phyloP scores from a whole-genome alignment of 2,888 invertebrate genomes.

The Siphonodentalium dalli region DNA sequence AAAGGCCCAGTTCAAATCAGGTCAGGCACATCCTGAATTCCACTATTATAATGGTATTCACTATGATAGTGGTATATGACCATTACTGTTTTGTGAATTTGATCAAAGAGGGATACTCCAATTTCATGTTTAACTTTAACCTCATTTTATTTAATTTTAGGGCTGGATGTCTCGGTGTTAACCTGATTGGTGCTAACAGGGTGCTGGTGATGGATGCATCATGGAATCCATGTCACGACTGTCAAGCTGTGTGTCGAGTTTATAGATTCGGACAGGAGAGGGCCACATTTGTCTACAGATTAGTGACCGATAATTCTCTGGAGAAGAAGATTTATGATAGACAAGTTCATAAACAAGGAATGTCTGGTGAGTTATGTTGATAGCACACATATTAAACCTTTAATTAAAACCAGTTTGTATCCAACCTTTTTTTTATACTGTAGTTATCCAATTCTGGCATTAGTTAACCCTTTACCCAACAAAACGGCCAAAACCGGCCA shows the following conservation, averaged over 20 bases:
- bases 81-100: no score
- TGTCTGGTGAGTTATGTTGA: constrained; percentile 76
- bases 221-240: constrained; percentile 98
- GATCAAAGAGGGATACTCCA: no score
- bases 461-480: no score
- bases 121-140: not conserved
- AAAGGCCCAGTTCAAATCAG: no score
- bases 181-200: constrained; percentile 95
- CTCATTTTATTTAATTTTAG: constrained; percentile 67
- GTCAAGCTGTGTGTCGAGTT: constrained; percentile 89
- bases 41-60: no score
- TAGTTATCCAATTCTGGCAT: no score
- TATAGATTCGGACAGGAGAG: constrained; percentile 94
- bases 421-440: no score
- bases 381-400: no score
- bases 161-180: constrained; percentile 96
- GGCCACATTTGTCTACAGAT: constrained; percentile 92
- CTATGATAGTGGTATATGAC: no score
- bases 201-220: constrained; percentile 98
- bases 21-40: no score
- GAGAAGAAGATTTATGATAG: constrained; percentile 98
- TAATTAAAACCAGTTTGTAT: no score
- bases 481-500: no score
- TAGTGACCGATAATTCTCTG: constrained; percentile 95
- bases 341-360: constrained; percentile 97